Conservation (phyloP, 30 jellyfish, hydroid and myxozoan species). For the Cassiopea andromeda region DNA sequence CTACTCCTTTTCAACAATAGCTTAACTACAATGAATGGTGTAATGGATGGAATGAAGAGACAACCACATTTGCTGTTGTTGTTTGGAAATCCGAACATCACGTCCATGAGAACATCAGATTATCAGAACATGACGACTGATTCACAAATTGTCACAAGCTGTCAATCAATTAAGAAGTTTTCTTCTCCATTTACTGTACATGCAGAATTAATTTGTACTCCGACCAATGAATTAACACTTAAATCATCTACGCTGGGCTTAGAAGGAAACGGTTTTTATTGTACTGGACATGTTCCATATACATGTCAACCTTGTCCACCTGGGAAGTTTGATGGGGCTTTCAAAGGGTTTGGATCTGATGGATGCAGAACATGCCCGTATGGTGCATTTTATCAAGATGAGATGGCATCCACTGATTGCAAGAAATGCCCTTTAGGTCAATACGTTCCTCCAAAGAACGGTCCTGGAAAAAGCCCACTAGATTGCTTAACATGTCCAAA, state of each 20-base stretch:
- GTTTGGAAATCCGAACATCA: not conserved
- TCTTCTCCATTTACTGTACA: not conserved
- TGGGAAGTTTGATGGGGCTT: not conserved
- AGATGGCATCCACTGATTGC: slow-evolving; percentile 37
- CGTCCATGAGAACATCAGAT: not conserved
- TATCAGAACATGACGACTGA: not conserved
- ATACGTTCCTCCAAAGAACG: slow-evolving; percentile 32
- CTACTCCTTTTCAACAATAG: too few species aligned
- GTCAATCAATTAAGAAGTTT: not conserved
- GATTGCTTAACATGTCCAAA: slow-evolving; percentile 70
- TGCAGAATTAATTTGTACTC: slow-evolving; percentile 7
- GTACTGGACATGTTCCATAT: not conserved
- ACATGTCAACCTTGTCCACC: not conserved
- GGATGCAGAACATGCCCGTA: not conserved
- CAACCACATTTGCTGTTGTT: too few species aligned
- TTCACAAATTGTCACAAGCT: not conserved
- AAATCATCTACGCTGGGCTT: too few species aligned
- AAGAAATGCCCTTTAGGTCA: slow-evolving; percentile 66
- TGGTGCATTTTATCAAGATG: slow-evolving; percentile 36
- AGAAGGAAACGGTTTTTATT: slow-evolving; percentile 6
- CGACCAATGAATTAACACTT: not conserved
- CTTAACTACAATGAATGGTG: too few species aligned
- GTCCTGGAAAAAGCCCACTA: slow-evolving; percentile 58
- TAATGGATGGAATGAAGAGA: too few species aligned
- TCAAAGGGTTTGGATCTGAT: not conserved